phyloP scores from a whole-genome alignment of 2,888 invertebrate genomes.

The Calameuta filiformis region DNA sequence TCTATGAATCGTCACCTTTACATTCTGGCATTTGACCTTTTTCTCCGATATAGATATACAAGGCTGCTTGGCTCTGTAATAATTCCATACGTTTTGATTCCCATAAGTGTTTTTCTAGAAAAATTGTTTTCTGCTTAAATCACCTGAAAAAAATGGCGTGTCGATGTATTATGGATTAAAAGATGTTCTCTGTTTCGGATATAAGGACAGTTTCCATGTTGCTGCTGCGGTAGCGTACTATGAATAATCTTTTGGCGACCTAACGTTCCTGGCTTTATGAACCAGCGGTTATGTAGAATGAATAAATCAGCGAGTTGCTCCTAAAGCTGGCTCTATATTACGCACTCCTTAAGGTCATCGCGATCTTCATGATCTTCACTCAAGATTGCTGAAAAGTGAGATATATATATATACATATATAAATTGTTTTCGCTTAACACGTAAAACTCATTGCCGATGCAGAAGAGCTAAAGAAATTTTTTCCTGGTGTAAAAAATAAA shows the following conservation, averaged over 20 bases:
- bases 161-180: not conserved
- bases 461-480: not conserved
- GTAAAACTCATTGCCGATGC: not conserved
- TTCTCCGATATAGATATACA: not conserved
- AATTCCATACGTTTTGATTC: not conserved
- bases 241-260: not conserved
- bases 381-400: not conserved
- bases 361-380: conserved; percentile 5
- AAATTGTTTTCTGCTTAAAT: not conserved
- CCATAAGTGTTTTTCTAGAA: not conserved
- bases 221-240: not conserved
- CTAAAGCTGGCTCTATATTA: conserved; percentile 34
- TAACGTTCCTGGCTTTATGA: conserved; percentile 42
- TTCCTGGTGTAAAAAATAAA: not conserved
- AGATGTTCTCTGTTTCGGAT: not conserved
- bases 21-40: conserved; percentile 19
- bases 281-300: conserved; percentile 48
- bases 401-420: not conserved
- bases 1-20: conserved; percentile 32
- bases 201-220: not conserved
- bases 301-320: conserved; percentile 48
- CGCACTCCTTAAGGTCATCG: conserved; percentile 31
- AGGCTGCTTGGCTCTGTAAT: not conserved
- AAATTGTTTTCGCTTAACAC: not conserved
- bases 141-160: not conserved